Evolutionary conservation across 2,888 invertebrate genomes (phyloP).

Genomic region (Resseliella maxima): DNA sequence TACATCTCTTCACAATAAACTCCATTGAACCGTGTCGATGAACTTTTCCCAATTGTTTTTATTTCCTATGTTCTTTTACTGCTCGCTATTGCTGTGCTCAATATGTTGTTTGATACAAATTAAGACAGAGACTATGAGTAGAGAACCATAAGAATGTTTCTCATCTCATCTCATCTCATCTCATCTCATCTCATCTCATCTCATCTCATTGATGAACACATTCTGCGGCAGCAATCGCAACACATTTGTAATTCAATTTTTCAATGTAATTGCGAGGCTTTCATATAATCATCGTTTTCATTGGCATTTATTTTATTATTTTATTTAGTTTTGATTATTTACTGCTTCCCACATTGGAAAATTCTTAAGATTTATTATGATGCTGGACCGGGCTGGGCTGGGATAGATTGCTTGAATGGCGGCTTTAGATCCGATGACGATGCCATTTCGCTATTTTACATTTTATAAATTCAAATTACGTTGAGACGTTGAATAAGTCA

Average conservation of each 20-base stretch:
- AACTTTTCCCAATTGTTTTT: slow-evolving; percentile 44
- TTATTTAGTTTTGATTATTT: not conserved
- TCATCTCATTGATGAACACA: no score
- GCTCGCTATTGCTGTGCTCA: not conserved
- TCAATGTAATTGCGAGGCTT: slow-evolving; percentile 40
- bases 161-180: no score
- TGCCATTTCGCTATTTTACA: no score
- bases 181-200: not conserved
- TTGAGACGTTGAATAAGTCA: no score
- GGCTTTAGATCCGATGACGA: no score
- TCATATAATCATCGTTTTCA: slow-evolving; percentile 30
- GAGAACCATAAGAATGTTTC: no score
- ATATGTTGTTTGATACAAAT: no score
- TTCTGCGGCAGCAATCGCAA: not conserved
- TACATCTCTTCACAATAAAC: not conserved
- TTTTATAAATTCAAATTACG: no score
- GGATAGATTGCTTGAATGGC: no score
- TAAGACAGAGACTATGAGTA: no score
- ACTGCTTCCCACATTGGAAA: not conserved
- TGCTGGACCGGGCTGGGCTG: no score
- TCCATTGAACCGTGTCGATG: slow-evolving; percentile 55
- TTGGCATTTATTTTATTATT: slow-evolving; percentile 22
- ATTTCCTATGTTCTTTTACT: not conserved
- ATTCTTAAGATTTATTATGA: not conserved
- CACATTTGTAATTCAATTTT: slow-evolving; percentile 17